Conservation (phyloP, 1,140 invertebrate species). For the Subanguina moxae region DNA sequence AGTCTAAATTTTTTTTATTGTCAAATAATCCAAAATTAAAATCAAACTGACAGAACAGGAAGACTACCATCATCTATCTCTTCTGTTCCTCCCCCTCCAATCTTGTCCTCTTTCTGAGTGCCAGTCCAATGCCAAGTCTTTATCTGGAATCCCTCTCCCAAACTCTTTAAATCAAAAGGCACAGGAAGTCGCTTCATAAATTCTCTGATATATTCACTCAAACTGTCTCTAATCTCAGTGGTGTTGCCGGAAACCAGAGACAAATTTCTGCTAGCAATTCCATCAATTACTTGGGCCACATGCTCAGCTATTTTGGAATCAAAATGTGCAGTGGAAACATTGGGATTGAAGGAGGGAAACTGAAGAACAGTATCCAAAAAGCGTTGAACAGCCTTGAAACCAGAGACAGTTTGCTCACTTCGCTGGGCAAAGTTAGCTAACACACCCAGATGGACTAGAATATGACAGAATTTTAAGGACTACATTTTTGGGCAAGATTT, state of each 20-base stretch:
- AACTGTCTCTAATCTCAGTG: slow-evolving; percentile 15
- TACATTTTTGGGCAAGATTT: neutral
- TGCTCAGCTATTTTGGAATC: slow-evolving; percentile 50
- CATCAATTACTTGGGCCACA: slow-evolving; percentile 42
- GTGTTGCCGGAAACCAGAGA: slow-evolving; percentile 34
- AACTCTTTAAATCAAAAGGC: slow-evolving; percentile 36
- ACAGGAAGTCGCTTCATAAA: slow-evolving; percentile 35
- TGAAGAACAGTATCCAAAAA: slow-evolving; percentile 35
- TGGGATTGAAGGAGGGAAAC: slow-evolving; percentile 41
- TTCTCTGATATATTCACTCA: slow-evolving; percentile 32
- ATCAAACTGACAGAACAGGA: neutral
- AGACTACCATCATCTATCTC: neutral
- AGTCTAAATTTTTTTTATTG: slow-evolving; percentile 20
- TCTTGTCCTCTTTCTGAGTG: neutral
- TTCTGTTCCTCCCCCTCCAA: neutral
- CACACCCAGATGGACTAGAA: slow-evolving; percentile 47
- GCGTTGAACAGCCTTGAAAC: slow-evolving; percentile 43
- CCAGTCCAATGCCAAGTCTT: slow-evolving; percentile 24
- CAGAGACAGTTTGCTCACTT: slow-evolving; percentile 41
- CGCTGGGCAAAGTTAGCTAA: slow-evolving; percentile 47
- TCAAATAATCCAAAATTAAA: slow-evolving; percentile 15
- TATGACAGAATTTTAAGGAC: neutral
- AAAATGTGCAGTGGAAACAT: slow-evolving; percentile 34
- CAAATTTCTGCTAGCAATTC: slow-evolving; percentile 31
- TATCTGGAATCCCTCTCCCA: slow-evolving; percentile 36